Evolutionary conservation across 2,888 invertebrate species (phyloP), one percentile per base, ranked within the genome.

Genomic region (Deilephila elpenor): DNA sequence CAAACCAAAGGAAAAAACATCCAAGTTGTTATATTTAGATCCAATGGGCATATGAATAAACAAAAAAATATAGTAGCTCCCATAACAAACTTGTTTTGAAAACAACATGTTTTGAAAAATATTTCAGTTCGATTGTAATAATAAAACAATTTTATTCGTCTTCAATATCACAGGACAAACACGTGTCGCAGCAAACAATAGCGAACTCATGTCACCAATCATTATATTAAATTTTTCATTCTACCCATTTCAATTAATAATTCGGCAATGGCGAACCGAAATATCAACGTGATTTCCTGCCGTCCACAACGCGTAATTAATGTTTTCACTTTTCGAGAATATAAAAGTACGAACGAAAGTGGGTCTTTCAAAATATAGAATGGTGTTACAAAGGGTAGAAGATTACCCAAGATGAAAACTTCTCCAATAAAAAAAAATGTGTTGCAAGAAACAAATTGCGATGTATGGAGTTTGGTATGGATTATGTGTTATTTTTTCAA

Each of bases 321-420:
- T 51, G 17, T 51, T 1, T 44, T 51, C 25, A 67, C 3, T 44
- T 20, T 67, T 2, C 44, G 6, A 7, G 25, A 51, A 51, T 17
- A 29, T 25, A 67, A 25, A 51, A 17, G n/a, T 20, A 44, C 14
- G 14, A 8, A 20, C 20, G 20, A 44, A 11, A 25, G 11, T 37
- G 3, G 34, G 20, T 64, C 14, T 25, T 29, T n/a, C 20, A n/a
- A n/a, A 20, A 34, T 59, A 56, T 25, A 51, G 17, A 51, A 20
- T 34, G 19, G 32, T 56, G 32, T 61, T 25, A 61, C 71, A 61
- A 70, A 73, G 56, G 71, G 73, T 53, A 71, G 60, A 51, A 37
- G 70, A 2, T 53, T 56, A 53, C 19, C 32, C 29, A 67, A 60
- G 29, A 44, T 32, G 53, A 71, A 44, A 62, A 62, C 25, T 14